Percentiles rank a stretch among this genome's conserved stretches.
phyloP scores from a whole-genome alignment of 2,113 vertebrate species.

The Enhydra lutris region DNA sequence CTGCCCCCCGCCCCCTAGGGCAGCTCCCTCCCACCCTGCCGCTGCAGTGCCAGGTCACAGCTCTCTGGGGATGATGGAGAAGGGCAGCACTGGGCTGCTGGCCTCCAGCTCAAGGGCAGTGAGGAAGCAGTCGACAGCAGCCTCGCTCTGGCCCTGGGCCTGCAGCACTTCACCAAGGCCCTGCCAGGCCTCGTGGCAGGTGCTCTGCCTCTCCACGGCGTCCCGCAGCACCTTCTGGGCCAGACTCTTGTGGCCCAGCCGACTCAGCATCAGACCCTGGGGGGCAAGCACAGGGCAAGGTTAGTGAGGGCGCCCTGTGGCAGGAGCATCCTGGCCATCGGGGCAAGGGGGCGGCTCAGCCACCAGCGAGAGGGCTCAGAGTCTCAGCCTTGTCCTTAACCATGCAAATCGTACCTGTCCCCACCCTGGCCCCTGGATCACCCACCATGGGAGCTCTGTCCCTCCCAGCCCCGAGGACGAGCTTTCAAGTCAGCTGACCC shows the following conservation, averaged over 20 bases:
- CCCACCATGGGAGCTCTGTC: background rate
- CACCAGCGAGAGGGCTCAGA: background rate
- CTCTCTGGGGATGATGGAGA: slow-evolving; percentile 94
- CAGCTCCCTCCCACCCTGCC: rapidly evolving
- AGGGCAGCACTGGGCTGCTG: slow-evolving; percentile 93
- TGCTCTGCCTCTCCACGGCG: slow-evolving; percentile 90
- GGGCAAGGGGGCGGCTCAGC: background rate
- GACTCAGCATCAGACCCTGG: slow-evolving; percentile 92
- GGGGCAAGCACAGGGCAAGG: slow-evolving; percentile 59
- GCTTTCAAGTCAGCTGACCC: background rate
- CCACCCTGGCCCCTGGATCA: background rate
- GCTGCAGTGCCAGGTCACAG: slow-evolving; percentile 81
- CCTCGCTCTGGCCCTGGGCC: slow-evolving; percentile 87
- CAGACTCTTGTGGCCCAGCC: slow-evolving; percentile 86
- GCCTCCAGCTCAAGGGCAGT: slow-evolving; percentile 96
- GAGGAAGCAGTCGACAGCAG: slow-evolving; percentile 93
- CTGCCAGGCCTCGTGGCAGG: slow-evolving; percentile 94
- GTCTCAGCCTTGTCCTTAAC: background rate
- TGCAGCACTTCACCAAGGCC: slow-evolving; percentile 95
- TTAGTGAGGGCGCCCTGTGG: background rate
- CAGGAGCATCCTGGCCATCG: background rate
- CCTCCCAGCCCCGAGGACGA: background rate
- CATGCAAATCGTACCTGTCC: background rate
- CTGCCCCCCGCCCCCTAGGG: rapidly evolving
- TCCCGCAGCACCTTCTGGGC: slow-evolving; percentile 96